Evolutionary conservation across 2,113 vertebrate species (phyloP).

Genomic region (Rhagologus leucostigma): DNA sequence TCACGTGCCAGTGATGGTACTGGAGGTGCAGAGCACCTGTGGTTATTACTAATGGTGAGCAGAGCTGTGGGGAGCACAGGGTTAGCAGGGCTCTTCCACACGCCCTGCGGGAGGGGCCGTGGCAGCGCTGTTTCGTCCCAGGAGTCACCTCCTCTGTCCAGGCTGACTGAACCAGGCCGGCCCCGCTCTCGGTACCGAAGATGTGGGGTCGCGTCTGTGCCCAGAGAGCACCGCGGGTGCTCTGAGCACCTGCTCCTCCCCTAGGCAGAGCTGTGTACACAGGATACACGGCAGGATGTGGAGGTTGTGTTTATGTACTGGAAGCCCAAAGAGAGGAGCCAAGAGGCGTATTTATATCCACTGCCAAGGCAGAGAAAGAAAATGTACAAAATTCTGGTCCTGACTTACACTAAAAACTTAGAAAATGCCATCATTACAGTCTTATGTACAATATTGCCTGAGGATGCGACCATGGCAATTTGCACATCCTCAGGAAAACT

Average conservation of each 20-base stretch:
- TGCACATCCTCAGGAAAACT: background rate
- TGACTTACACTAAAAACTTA: background rate
- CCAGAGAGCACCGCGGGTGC: accelerated
- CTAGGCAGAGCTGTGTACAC: accelerated
- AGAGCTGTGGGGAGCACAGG: background rate
- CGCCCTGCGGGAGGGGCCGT: accelerated
- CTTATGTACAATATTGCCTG: background rate
- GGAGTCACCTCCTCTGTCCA: background rate
- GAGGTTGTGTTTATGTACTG: background rate
- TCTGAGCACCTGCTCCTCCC: background rate
- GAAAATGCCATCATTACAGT: background rate
- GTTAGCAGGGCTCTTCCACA: background rate
- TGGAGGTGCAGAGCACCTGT: background rate
- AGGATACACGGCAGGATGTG: background rate
- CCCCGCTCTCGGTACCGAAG: accelerated
- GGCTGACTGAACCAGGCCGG: background rate
- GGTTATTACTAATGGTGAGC: background rate
- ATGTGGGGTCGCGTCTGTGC: accelerated
- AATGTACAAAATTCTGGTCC: background rate
- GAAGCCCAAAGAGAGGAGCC: background rate
- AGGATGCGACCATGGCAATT: background rate
- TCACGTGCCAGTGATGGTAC: accelerated
- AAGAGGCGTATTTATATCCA: background rate
- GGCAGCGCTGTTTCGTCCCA: accelerated
- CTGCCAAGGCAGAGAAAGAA: background rate